Base-by-base conservation (phyloP, 2,797 vertebrate genomes). In the Pelochelys cantorii region DNA sequence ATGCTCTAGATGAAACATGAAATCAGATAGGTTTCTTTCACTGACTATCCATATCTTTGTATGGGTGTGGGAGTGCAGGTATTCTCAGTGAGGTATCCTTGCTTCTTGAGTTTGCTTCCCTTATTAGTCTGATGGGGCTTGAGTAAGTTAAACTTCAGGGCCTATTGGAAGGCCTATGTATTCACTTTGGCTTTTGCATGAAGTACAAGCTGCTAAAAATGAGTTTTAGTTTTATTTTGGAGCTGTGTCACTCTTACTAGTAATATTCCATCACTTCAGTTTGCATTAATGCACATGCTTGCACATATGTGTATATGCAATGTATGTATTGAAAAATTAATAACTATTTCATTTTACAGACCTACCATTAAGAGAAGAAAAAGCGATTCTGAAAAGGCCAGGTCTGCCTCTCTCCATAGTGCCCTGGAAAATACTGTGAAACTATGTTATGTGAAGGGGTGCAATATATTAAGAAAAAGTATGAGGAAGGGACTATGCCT, bases 381-480 rank as follows among this genome's bases (percentile, higher is more conserved):
- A 77, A 77, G 11, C 0, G 0, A 86, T 7, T 27, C 81, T 15
- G 3, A 52, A 87, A 87, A 95, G 79, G 65, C 3, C 34, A 84
- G 17, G 82, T 56, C 88, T 91, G n/a, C 7, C 17, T 60, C 34
- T 20, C 34, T 25, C 34, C 22, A 68, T 9, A 87, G 15, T 22
- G 42, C 54, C 62, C 37, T 84, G 13, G 15, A 90, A 85, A 94
- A 87, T 56, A 92, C 57, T 90, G 31, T 71, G 71, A 92, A 95
- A 17, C 11, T 81, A 12, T 62, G 79, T 3, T 79, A 86, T 57
- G 81, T 53, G 54, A 42, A 65, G 79, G 5, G 80, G 48, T 68
- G 90, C 42, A 85, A 93, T 84, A 88, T 81, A 3, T 27, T 90
- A 55, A 75, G 78, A 79, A 68, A 56, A 91, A 13, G 27, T 78